These are phyloP conservation scores for Adrianichthys oophorus DNA, from an alignment of 2,797 vertebrate species.

Conservation along the genomic window DNA sequence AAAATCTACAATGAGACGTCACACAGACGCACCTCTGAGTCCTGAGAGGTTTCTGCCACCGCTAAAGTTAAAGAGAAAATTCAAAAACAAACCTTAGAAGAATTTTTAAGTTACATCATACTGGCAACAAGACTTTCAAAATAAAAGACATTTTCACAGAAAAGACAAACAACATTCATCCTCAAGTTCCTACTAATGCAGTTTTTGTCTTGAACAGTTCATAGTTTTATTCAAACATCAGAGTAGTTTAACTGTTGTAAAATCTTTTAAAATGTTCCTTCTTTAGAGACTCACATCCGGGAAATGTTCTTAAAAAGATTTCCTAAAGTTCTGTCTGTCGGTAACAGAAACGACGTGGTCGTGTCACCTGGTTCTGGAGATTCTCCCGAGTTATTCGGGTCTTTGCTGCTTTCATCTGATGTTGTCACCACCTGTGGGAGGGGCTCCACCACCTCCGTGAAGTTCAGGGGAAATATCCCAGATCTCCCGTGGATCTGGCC, in stretches of 20 bases:
- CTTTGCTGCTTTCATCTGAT: not conserved
- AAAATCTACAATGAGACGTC: not conserved
- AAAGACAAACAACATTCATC: too few species aligned
- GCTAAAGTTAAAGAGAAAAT: slow-evolving; percentile 1
- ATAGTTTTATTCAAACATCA: too few species aligned
- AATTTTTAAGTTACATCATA: not conserved
- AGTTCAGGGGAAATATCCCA: slow-evolving; percentile 89
- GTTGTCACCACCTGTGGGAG: slow-evolving; percentile 34
- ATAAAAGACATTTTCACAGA: not conserved
- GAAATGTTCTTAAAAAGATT: too few species aligned
- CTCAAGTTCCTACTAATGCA: too few species aligned
- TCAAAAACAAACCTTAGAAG: not conserved
- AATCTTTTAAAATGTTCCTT: too few species aligned
- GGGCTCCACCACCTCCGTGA: slow-evolving; percentile 84
- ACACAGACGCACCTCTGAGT: slow-evolving; percentile 38
- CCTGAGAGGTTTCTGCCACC: not conserved
- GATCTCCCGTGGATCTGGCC: slow-evolving; percentile 81
- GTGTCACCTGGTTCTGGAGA: slow-evolving; percentile 12
- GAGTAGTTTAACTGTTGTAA: too few species aligned
- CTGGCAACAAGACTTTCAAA: not conserved
- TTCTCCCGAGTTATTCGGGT: rapidly evolving
- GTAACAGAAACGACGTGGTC: too few species aligned
- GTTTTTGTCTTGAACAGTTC: too few species aligned
- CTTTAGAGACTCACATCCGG: too few species aligned
- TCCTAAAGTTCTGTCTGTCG: too few species aligned